A percentile compares a stretch with the other conserved stretches of the same genome.
phyloP scores from a whole-genome alignment of 2,113 vertebrate genomes.

The Clinocottus analis region DNA sequence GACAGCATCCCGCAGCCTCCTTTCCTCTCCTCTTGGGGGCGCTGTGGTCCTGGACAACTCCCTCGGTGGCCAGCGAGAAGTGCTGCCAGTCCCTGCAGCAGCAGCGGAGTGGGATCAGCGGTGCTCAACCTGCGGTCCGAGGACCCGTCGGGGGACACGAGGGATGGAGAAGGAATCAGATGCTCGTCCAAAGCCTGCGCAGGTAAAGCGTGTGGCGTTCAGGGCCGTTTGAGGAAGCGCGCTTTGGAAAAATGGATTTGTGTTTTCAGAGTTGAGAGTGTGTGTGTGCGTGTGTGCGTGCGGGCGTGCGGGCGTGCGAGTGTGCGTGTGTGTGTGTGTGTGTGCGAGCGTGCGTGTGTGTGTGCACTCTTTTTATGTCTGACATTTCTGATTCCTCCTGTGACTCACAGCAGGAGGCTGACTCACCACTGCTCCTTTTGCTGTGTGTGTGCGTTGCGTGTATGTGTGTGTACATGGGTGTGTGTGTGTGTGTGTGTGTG shows the following conservation, averaged over 20 bases:
- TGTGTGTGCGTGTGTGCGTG: background rate
- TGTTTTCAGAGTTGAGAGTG: background rate
- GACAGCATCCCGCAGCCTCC: constrained; percentile 7
- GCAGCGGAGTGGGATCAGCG: background rate
- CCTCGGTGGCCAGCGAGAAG: too few species aligned
- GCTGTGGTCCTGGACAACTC: constrained; percentile 11
- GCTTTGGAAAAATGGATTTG: background rate
- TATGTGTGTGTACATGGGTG: constrained; percentile 37
- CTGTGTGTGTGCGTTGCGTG: constrained; percentile 39
- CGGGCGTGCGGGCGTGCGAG: constrained; percentile 2
- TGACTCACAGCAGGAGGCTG: constrained; percentile 70
- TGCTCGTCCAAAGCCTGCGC: background rate
- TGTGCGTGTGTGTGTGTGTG: constrained; percentile 2
- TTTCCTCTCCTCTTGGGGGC: constrained; percentile 47
- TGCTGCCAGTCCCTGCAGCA: background rate
- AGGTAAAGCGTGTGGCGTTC: background rate
- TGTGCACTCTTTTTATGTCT: constrained; percentile 48
- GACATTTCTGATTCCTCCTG: constrained; percentile 67
- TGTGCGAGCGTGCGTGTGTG: constrained; percentile 14
- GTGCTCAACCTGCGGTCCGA: constrained; percentile 6
- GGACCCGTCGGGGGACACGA: background rate
- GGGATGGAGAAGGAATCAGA: background rate
- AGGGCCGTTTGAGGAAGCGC: too few species aligned
- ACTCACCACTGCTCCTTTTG: constrained; percentile 63
- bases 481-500: constrained; percentile 35